Evolutionary conservation across 2,113 vertebrate genomes (phyloP), one percentile per base, ranked within the genome.

Genomic region (Haemorhous mexicanus): DNA sequence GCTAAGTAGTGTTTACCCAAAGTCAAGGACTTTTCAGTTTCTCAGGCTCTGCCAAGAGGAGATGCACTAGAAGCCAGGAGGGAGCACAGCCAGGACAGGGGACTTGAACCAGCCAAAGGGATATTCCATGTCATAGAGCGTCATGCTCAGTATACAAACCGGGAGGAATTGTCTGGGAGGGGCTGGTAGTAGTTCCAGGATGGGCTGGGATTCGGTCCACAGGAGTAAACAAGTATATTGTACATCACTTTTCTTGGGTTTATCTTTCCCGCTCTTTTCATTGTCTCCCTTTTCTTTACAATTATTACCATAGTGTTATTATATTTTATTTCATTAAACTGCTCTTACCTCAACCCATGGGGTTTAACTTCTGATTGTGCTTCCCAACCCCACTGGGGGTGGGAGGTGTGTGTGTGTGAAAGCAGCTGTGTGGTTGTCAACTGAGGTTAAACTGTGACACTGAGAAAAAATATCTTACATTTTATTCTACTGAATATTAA

Each of bases 401-500:
- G 16, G 46, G 11, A n/a, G 24, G 28, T 8, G 13, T 28, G 22
- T 37, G 22, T 27, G 14, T 39, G 19, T 44, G 12, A 35, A 83
- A 62, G 47, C 41, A 83, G 23, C 47, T 62, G 47, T 41, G 41
- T 13, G 26, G 47, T 55, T 83, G 62, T 55, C 55, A 61, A 3
- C 39, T 41, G 39, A 21, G 11, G 3, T 61, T 76, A 62, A 68
- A 47, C 11, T 30, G 5, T 32, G 62, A 22, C 53, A 46, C 24
- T 35, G n/a, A 94, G 90, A 44, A 62, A 88, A 88, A 47, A 90
- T 61, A 24, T 66, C 68, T 81, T 86, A 77, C 1, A 16, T 59
- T 85, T 93, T 76, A 62, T 85, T 92, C 43, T 93, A 89, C 26
- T 56, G 28, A 69, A 14, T 47, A 24, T 77, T 73, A 84, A 94